Evolutionary conservation across 2,113 vertebrate species (phyloP).

Genomic region (Crotalus tigris): DNA sequence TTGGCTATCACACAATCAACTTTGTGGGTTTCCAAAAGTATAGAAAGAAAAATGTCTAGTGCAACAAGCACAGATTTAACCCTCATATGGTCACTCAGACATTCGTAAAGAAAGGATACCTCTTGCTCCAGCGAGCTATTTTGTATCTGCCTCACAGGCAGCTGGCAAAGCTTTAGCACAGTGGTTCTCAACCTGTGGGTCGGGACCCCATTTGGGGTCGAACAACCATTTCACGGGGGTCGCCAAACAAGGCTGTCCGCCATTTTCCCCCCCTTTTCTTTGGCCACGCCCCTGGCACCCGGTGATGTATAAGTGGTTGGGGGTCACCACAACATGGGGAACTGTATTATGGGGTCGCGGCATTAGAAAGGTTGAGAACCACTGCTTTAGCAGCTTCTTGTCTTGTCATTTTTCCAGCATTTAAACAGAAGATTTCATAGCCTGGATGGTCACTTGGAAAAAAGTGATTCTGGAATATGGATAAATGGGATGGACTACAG

Average conservation of each 20-base stretch:
- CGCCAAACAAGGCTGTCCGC: no score
- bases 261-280: no score
- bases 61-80: not conserved
- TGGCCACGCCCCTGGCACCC: no score
- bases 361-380: no score
- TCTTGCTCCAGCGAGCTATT: not conserved
- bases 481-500: constrained; percentile 95
- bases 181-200: no score
- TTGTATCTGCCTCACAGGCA: not conserved
- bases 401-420: constrained; percentile 72
- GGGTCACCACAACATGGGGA: no score
- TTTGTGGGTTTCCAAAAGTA: not conserved
- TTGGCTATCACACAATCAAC: not conserved
- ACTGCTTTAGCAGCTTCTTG: not conserved
- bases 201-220: no score
- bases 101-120: not conserved
- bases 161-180: not conserved
- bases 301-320: no score
- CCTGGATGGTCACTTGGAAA: constrained; percentile 80
- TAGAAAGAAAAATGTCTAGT: not conserved
- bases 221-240: no score
- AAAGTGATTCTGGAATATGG: constrained; percentile 91
- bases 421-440: constrained; percentile 82
- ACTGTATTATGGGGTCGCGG: no score
- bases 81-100: not conserved